Evolutionary conservation across 2,797 vertebrate species (phyloP), one percentile per base, ranked within the genome.

Genomic region (Sebastes cheni): DNA sequence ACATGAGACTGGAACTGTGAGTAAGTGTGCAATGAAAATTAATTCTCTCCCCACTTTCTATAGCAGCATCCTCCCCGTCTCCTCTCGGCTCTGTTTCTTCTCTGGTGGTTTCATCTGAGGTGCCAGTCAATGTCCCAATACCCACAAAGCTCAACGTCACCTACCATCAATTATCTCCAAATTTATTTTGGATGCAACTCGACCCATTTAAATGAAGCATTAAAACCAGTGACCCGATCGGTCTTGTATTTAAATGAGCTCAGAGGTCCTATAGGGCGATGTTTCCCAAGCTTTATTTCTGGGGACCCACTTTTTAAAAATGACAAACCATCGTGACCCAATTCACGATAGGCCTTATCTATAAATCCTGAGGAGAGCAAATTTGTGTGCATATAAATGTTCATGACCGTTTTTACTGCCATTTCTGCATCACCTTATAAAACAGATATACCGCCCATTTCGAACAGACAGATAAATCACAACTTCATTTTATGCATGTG

Each of bases 1-100:
- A 79, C n/a, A 20, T 76, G 54, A 89, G 55, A 67, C 23, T 72
- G 59, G 55, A 80, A 75, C 32, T 75, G 68, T 60, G 77, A 90
- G 75, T 72, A 75, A 79, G 75, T 76, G 60, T 67, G 58, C 39
- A 60, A 70, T 79, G 60, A 60, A 87, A 80, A 82, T 29, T 0
- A 75, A 80, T 72, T 79, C 54, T 65, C 64, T 65, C 64, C 34
- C 25, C 16, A 12, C 67, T 67, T 66, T 77, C 7, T 23, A 23
- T 71, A 0, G 14, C 36, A 1, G 4, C 20, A 54, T 75, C 67
- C 52, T 52, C 67, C 50, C 25, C 2, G 2, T 59, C 54, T 67
- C 46, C 10, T 74, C 42, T 66, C 1, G 2, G 14, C 64, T 70
- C 12, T n/a, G 3, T 22, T 67, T 72, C 36, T 25, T 64, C 62